A percentile compares a stretch with the other conserved stretches of the same genome.
Evolutionary conservation across 1,140 invertebrate genomes (phyloP).

Genomic region (Bombus confusus): DNA sequence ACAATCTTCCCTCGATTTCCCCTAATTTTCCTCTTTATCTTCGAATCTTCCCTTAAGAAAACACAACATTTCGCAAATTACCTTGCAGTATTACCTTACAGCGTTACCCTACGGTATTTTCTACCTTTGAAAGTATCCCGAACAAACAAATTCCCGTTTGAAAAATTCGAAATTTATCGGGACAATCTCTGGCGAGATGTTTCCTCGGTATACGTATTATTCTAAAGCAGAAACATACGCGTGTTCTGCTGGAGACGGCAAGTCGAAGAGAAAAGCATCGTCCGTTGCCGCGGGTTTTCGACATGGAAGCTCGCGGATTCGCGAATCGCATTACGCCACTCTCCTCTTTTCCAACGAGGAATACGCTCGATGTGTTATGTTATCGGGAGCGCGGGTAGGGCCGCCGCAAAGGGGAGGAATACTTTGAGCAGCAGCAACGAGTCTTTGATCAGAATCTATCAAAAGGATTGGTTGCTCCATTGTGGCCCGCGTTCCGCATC

Average conservation of each 20-base stretch:
- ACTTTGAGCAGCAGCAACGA: slow-evolving; percentile 53
- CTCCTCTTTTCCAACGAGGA: slow-evolving; percentile 1
- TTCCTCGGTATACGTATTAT: background rate
- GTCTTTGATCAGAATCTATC: slow-evolving; percentile 70
- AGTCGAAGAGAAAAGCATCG: background rate
- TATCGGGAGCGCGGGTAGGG: slow-evolving; percentile 20
- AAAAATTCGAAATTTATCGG: background rate
- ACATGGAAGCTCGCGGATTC: background rate
- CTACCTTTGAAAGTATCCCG: no score
- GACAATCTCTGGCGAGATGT: background rate
- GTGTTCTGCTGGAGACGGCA: no score
- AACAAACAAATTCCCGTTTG: background rate
- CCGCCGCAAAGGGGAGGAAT: slow-evolving; percentile 48
- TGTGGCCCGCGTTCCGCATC: slow-evolving; percentile 61
- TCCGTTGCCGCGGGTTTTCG: background rate
- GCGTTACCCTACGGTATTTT: no score
- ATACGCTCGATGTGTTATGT: slow-evolving; percentile 59
- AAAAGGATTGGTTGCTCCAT: slow-evolving; percentile 69
- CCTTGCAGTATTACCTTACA: no score
- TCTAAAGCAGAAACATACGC: background rate
- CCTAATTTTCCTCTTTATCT: background rate
- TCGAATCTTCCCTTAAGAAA: background rate
- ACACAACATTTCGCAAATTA: background rate
- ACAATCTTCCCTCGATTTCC: background rate
- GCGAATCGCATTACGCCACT: slow-evolving; percentile 33